These are phyloP conservation scores for Umimayanthus kanabou DNA, from an alignment of 92 coral and sea anemone species.

Conservation along the genomic window DNA sequence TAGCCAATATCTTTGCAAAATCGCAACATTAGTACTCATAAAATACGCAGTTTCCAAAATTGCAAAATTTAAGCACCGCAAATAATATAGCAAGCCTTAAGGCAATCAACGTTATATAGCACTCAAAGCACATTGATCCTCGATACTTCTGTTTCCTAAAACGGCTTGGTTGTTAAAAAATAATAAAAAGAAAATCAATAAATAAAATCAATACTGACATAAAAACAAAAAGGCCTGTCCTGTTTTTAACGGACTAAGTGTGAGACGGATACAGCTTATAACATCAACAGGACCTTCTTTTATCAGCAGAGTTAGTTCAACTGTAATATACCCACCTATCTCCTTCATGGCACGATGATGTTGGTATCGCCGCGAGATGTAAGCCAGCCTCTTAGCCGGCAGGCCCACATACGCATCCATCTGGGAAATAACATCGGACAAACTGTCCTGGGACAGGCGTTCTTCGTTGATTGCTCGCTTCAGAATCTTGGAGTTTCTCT, in stretches of 20 bases:
- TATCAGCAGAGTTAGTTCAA: no score
- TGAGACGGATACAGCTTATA: neutral
- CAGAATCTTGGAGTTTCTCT: slow-evolving; percentile 88
- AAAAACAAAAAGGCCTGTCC: neutral
- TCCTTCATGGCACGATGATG: slow-evolving; percentile 95
- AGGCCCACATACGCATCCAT: slow-evolving; percentile 86
- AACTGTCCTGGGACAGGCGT: slow-evolving; percentile 69
- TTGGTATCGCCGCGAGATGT: slow-evolving; percentile 81
- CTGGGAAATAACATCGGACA: slow-evolving; percentile 60
- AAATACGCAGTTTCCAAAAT: no score
- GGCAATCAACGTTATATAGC: no score
- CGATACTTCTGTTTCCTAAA: neutral
- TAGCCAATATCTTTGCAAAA: no score
- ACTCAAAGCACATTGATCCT: no score
- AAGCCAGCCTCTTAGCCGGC: slow-evolving; percentile 85
- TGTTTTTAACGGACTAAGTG: neutral
- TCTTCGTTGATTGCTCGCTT: slow-evolving; percentile 90
- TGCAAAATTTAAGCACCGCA: no score
- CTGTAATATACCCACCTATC: slow-evolving; percentile 61
- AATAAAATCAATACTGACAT: neutral
- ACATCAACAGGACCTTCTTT: no score
- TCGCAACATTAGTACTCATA: no score
- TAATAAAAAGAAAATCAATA: no score
- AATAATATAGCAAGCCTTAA: no score
- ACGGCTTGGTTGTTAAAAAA: neutral